A percentile compares a stretch with the other conserved stretches of the same genome.
Evolutionary conservation across 53 echinoderm and acorn worm species (phyloP).

Genomic region (Stichopus horrens): DNA sequence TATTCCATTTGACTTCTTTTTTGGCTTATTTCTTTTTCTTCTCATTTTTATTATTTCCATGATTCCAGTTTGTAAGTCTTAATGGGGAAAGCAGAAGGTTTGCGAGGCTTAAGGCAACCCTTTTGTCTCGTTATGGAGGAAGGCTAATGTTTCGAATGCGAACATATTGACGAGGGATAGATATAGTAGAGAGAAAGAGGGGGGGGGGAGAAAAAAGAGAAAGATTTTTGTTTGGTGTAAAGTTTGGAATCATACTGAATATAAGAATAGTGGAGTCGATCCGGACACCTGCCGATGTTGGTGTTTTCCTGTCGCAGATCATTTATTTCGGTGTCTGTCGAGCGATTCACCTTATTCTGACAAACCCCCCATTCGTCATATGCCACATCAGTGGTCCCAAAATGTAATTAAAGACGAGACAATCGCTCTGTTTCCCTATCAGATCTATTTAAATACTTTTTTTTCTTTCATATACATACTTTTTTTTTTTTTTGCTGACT

Average conservation of each 20-base stretch:
- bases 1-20: neutral
- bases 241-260: conserved; percentile 14
- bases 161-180: conserved; percentile 20
- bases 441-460: conserved; percentile 31
- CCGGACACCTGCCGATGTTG: conserved; percentile 30
- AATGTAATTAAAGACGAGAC: conserved; percentile 35
- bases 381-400: conserved; percentile 35
- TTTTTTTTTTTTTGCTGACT: conserved; percentile 16
- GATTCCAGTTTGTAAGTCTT: conserved; percentile 4
- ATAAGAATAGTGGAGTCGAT: conserved; percentile 5
- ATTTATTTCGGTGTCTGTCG: neutral
- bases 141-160: conserved; percentile 36
- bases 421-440: conserved; percentile 14
- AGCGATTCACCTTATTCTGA: neutral
- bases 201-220: neutral
- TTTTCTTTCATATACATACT: neutral
- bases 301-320: conserved; percentile 8
- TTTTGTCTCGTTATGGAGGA: conserved; percentile 22
- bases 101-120: conserved; percentile 27
- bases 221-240: neutral
- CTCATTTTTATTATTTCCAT: neutral
- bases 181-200: neutral
- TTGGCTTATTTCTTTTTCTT: neutral
- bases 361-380: conserved; percentile 4
- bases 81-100: conserved; percentile 40